Evolutionary conservation across 2,113 vertebrate genomes (phyloP).

Genomic region (Colistium nudipinnis): DNA sequence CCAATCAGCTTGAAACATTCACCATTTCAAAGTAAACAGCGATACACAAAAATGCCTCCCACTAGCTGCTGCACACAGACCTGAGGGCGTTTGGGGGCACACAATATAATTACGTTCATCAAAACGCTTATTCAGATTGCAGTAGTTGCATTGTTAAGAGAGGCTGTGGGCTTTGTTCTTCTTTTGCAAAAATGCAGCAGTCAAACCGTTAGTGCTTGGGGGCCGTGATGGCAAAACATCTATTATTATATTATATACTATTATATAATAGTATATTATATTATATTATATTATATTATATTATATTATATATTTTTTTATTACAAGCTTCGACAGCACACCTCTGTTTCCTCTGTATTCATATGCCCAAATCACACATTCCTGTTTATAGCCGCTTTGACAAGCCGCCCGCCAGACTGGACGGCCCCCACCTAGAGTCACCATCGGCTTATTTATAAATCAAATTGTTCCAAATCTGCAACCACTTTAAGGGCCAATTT

Average conservation of each 20-base stretch:
- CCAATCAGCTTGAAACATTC: constrained; percentile 42
- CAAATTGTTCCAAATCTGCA: background rate
- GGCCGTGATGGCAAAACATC: constrained; percentile 27
- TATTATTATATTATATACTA: background rate
- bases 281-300: too few relatives aligned
- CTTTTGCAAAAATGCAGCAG: constrained; percentile 41
- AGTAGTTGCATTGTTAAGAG: constrained; percentile 41
- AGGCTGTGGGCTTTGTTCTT: constrained; percentile 45
- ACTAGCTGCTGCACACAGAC: constrained; percentile 17
- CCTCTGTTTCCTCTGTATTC: background rate
- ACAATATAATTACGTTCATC: constrained; percentile 59
- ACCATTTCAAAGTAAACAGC: constrained; percentile 44
- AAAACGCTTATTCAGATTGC: constrained; percentile 42
- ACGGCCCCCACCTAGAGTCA: background rate
- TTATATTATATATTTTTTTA: too few relatives aligned
- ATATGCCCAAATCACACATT: constrained; percentile 9
- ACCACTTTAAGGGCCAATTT: constrained; percentile 22
- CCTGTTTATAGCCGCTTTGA: background rate
- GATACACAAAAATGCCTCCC: constrained; percentile 48
- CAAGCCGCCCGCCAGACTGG: constrained; percentile 13
- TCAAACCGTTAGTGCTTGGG: constrained; percentile 39
- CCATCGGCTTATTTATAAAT: constrained; percentile 27
- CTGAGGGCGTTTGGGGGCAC: constrained; percentile 47
- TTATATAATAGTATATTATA: too few relatives aligned
- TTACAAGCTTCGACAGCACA: constrained; percentile 23